Evolutionary conservation across 2,113 vertebrate species (phyloP).

Genomic region (Eupsittula cactorum): DNA sequence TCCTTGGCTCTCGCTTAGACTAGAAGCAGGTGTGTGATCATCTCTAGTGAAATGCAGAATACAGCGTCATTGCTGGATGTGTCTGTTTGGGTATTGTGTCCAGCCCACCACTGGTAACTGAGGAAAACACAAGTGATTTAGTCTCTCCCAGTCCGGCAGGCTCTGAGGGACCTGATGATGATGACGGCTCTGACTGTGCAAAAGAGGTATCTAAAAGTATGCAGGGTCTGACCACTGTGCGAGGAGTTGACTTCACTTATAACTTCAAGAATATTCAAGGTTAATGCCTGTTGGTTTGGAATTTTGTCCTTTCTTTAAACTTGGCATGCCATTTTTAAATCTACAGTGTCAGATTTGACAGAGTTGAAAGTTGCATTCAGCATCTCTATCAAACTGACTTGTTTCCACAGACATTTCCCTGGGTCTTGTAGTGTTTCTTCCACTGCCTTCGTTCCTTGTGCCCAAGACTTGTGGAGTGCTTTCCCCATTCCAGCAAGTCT

Average conservation of each 20-base stretch:
- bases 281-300: background rate
- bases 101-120: background rate
- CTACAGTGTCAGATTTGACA: background rate
- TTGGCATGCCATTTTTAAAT: background rate
- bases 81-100: fast-evolving
- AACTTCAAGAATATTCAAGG: background rate
- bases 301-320: background rate
- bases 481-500: background rate
- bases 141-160: background rate
- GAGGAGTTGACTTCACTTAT: background rate
- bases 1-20: fast-evolving
- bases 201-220: background rate
- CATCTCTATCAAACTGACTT: background rate
- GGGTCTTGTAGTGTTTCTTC: background rate
- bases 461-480: background rate
- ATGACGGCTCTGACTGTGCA: background rate
- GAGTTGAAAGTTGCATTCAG: background rate
- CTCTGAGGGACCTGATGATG: background rate
- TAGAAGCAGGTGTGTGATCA: background rate
- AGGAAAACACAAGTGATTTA: background rate
- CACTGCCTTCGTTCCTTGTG: background rate
- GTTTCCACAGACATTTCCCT: background rate
- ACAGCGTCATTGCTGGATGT: fast-evolving
- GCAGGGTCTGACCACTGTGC: background rate
- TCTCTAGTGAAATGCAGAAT: fast-evolving